A percentile compares a stretch with the other conserved stretches of the same genome.
These are phyloP conservation scores for Cataglyphis altisquamis DNA, from an alignment of 2,888 invertebrate species.

Conservation along the genomic window DNA sequence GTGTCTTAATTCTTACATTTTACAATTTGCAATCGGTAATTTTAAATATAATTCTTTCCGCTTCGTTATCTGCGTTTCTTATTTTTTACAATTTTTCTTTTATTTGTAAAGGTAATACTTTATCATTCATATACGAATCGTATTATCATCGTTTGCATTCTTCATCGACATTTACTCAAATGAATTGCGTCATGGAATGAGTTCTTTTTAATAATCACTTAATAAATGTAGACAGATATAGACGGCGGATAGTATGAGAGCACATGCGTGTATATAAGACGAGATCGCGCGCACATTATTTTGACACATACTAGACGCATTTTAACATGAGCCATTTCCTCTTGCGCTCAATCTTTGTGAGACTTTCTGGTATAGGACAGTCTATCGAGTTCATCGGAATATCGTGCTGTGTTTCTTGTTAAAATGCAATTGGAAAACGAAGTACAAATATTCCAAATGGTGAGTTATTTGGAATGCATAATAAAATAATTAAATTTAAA, in stretches of 20 bases:
- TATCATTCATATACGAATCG: not conserved
- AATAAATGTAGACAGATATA: not conserved
- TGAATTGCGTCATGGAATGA: not conserved
- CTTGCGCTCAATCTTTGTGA: not conserved
- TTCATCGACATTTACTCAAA: not conserved
- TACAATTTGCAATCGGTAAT: not conserved
- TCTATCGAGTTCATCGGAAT: not conserved
- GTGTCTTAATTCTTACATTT: too few species aligned
- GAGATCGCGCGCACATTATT: not conserved
- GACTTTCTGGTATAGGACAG: not conserved
- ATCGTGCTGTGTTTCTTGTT: not conserved
- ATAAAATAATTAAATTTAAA: too few species aligned
- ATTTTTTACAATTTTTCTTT: not conserved
- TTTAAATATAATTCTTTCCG: not conserved
- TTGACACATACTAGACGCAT: not conserved
- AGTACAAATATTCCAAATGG: constrained; percentile 73
- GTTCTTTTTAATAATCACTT: not conserved
- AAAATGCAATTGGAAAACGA: constrained; percentile 61
- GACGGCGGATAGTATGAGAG: not conserved
- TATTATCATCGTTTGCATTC: not conserved
- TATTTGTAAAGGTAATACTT: not conserved
- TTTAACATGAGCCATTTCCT: not conserved
- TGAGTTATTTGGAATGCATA: constrained; percentile 58
- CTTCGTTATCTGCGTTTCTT: not conserved
- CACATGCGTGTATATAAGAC: not conserved